These are phyloP conservation scores for Macrobrachium rosenbergii DNA, from an alignment of 1,140 invertebrate species.

Conservation along the genomic window DNA sequence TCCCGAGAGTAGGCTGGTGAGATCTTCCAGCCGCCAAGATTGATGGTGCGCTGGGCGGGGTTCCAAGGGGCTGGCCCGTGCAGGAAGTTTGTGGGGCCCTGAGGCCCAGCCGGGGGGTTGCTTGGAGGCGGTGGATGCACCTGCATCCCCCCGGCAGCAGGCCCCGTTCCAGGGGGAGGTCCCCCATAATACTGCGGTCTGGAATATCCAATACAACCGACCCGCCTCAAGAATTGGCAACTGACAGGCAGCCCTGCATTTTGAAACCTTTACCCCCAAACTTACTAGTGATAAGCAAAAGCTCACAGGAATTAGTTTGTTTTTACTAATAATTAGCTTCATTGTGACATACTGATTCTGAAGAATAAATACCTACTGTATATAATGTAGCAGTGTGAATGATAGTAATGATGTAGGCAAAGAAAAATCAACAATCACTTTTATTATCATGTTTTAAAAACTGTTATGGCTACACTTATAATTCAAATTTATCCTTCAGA, in stretches of 20 bases:
- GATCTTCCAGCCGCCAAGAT: constrained; percentile 62
- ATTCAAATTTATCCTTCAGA: no score
- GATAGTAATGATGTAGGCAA: no score
- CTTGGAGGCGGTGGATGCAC: constrained; percentile 56
- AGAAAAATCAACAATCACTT: no score
- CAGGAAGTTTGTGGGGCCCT: constrained; percentile 61
- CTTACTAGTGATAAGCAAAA: constrained; percentile 11
- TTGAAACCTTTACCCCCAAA: constrained; percentile 47
- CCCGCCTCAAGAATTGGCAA: constrained; percentile 55
- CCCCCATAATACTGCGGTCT: constrained; percentile 61
- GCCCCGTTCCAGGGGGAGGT: constrained; percentile 53
- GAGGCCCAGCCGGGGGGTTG: constrained; percentile 59
- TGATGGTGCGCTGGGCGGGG: constrained; percentile 60
- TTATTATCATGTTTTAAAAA: no score
- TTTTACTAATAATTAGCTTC: not conserved
- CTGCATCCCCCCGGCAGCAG: constrained; percentile 51
- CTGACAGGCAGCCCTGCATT: constrained; percentile 48
- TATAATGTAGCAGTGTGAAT: no score
- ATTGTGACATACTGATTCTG: not conserved
- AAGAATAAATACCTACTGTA: no score
- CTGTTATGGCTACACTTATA: no score
- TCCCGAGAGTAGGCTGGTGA: constrained; percentile 60
- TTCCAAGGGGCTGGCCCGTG: constrained; percentile 57
- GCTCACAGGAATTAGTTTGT: constrained; percentile 47
- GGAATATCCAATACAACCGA: constrained; percentile 59